Evolutionary conservation across 2,113 vertebrate genomes (phyloP).

Genomic region (Corythoichthys intestinalis): DNA sequence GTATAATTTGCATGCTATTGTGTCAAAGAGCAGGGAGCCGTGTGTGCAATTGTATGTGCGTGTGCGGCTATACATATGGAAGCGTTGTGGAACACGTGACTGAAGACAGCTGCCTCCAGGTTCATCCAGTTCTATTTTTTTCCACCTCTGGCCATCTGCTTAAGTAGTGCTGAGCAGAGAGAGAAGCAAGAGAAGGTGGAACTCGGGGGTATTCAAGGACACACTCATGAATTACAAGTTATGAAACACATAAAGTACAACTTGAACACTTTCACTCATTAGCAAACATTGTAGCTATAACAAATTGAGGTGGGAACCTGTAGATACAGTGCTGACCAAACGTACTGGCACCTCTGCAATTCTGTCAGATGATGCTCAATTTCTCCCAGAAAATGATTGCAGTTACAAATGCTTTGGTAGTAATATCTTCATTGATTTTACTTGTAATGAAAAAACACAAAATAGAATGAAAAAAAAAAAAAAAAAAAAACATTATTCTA

Average conservation of each 20-base stretch:
- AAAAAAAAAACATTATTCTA: no score
- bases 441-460: no score
- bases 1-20: no score
- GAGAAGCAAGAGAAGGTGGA: slow-evolving; percentile 23
- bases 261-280: slow-evolving; percentile 3
- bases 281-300: not conserved
- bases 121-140: slow-evolving; percentile 32
- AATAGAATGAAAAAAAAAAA: no score
- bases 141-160: slow-evolving; percentile 59
- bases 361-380: no score
- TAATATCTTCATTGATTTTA: no score
- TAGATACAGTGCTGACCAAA: no score
- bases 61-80: slow-evolving; percentile 6
- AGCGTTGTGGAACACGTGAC: slow-evolving; percentile 16
- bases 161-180: slow-evolving; percentile 19
- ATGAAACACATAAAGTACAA: slow-evolving; percentile 1
- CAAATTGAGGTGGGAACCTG: no score
- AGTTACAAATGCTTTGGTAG: no score
- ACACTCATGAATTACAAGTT: slow-evolving; percentile 12
- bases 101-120: slow-evolving; percentile 47
- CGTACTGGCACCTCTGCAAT: no score
- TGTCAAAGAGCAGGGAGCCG: not conserved
- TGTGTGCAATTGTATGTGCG: not conserved
- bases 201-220: slow-evolving; percentile 48
- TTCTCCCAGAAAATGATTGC: no score